Conservation (phyloP, 2,113 vertebrate genomes). For the Zootoca vivipara region DNA sequence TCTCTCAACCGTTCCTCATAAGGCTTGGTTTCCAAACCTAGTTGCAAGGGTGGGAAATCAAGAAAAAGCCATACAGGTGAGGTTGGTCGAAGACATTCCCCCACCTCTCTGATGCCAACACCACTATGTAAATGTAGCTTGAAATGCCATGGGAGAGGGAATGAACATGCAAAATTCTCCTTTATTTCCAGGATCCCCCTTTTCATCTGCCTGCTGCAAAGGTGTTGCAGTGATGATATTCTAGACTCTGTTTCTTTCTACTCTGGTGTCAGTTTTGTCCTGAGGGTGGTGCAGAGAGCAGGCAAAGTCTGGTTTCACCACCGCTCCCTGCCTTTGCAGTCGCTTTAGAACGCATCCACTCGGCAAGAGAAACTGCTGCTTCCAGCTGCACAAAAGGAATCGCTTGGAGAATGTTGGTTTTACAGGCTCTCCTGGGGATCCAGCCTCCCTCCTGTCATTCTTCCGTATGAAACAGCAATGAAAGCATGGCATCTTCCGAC, state of each 20-base stretch:
- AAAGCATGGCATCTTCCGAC: neutral
- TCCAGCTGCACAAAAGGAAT: neutral
- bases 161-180: neutral
- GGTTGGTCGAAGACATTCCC: no score
- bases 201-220: neutral
- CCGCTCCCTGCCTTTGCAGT: neutral
- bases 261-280: conserved; percentile 6
- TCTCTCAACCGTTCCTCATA: no score
- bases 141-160: no score
- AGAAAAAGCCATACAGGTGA: no score
- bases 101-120: no score
- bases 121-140: no score
- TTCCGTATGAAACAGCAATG: neutral
- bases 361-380: neutral
- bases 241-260: neutral
- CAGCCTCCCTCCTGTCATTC: neutral
- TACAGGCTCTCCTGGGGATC: neutral
- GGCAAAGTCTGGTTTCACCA: neutral
- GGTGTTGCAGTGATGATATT: neutral
- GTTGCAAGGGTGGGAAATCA: no score
- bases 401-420: neutral
- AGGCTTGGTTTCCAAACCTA: no score
- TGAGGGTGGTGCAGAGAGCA: conserved; percentile 8
- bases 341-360: neutral
- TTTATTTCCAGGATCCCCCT: neutral